Conservation (phyloP, 2,113 vertebrate genomes). For the Oreotrochilus melanogaster region DNA sequence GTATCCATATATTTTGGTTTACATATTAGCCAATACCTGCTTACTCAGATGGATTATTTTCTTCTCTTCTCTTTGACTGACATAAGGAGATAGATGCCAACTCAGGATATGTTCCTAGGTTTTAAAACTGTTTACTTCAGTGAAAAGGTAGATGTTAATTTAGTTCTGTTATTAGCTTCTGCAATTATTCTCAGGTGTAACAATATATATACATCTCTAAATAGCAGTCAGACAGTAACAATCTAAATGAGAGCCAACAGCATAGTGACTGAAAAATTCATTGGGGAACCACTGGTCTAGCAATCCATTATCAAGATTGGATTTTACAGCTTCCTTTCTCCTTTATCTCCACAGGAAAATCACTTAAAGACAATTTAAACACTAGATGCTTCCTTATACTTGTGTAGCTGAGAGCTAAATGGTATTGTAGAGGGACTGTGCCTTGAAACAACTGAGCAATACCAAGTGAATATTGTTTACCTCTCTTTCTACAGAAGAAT, state of each 20-base stretch:
- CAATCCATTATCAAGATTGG: not conserved
- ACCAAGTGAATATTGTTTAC: not conserved
- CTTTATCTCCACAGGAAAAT: not conserved
- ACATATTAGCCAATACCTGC: accelerated
- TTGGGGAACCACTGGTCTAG: not conserved
- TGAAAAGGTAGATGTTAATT: not conserved
- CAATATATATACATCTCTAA: not conserved
- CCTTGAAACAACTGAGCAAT: not conserved
- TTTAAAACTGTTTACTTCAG: not conserved
- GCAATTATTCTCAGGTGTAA: not conserved
- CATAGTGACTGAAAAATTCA: not conserved
- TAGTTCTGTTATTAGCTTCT: not conserved
- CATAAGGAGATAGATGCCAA: not conserved
- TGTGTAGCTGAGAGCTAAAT: not conserved
- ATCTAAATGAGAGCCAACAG: not conserved
- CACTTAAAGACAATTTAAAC: constrained; percentile 24
- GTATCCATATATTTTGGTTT: not conserved
- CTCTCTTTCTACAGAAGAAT: not conserved
- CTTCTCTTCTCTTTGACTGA: not conserved
- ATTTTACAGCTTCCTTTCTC: not conserved
- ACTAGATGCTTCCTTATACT: not conserved
- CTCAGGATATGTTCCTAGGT: not conserved
- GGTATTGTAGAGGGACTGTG: not conserved
- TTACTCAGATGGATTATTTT: not conserved
- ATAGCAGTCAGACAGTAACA: not conserved